Base-by-base conservation (phyloP, 2,113 vertebrate species). In the Hemiprocne comata region DNA sequence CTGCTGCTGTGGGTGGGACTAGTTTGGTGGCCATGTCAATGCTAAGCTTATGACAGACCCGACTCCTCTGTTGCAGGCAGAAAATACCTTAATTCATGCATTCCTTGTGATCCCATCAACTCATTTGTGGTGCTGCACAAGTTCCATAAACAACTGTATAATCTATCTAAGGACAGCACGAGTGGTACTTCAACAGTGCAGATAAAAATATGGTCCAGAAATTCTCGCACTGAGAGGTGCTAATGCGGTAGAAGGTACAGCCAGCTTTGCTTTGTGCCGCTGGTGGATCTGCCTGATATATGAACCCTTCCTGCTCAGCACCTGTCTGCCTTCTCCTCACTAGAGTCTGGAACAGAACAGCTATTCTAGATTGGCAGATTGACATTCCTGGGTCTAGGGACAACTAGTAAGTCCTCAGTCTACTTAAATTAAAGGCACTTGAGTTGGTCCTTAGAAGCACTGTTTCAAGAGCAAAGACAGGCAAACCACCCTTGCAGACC, bases 261-360 rank as follows among this genome's bases (percentile, higher is more conserved):
- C 8, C 48, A 83, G 48, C 23, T 93, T 81, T 51, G 58, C 28
- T 89, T 77, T 67, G 57, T 29, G 61, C 57, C 76, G 19, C 50
- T 76, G 50, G 12, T 85, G 24, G 53, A 48, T 57, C 29, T 75
- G 20, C 36, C 51, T 60, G 61, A 60, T 34, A 4, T 28, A 54
- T 42, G 36, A 81, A 64, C 26, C 25, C 74, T 8, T 58, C 6
- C 48, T 70, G 38, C 85, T 51, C 31, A 75, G 36, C 36, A 58
- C 42, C 9, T 61, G 13, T 24, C 29, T 77, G 53, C 69, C 53
- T 75, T 74, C 34, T 26, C 48, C n/a, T 48, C 0, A 0, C 48
- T 28, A 69, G 11, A 69, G 34, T 21, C 25, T 61, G 57, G 36
- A 75, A 75, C 8, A 57, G 29, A 69, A 78, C 13, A 69, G 50